Percentiles rank a stretch among this genome's conserved stretches.
phyloP scores from a whole-genome alignment of 2,888 invertebrate species.

The Dryobota labecula region DNA sequence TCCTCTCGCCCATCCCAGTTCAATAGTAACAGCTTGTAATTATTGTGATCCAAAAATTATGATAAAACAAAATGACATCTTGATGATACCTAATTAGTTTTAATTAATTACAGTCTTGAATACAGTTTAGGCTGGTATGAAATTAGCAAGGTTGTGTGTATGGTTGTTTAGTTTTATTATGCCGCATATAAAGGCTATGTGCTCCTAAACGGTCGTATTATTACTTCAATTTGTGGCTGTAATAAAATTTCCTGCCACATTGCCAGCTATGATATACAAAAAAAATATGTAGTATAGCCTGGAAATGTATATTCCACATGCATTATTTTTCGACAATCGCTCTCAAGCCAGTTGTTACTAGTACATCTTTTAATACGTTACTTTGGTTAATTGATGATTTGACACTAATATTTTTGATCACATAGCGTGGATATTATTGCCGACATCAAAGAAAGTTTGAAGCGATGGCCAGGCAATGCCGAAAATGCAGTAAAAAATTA shows the following conservation, averaged over 20 bases:
- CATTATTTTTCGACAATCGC: neutral
- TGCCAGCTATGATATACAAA: neutral
- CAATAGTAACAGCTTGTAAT: neutral
- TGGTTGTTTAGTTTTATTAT: slow-evolving; percentile 7
- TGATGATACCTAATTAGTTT: slow-evolving; percentile 5
- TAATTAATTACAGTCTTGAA: neutral
- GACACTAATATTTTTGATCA: neutral
- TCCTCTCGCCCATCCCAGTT: neutral
- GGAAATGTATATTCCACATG: neutral
- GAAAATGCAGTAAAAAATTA: neutral
- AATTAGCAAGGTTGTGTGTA: slow-evolving; percentile 21
- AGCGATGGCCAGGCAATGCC: neutral
- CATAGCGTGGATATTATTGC: neutral
- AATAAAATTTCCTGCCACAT: neutral
- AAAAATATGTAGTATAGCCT: neutral
- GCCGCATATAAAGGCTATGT: neutral
- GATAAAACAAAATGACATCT: slow-evolving; percentile 10
- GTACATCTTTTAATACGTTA: neutral
- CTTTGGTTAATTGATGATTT: neutral
- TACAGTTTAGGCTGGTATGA: slow-evolving; percentile 6
- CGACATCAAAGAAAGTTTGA: neutral
- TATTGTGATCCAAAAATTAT: slow-evolving; percentile 13
- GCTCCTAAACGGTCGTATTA: neutral
- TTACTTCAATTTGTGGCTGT: neutral
- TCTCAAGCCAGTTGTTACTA: neutral